These are phyloP conservation scores for Timema podura DNA, from an alignment of 2,888 invertebrate species.

Conservation along the genomic window DNA sequence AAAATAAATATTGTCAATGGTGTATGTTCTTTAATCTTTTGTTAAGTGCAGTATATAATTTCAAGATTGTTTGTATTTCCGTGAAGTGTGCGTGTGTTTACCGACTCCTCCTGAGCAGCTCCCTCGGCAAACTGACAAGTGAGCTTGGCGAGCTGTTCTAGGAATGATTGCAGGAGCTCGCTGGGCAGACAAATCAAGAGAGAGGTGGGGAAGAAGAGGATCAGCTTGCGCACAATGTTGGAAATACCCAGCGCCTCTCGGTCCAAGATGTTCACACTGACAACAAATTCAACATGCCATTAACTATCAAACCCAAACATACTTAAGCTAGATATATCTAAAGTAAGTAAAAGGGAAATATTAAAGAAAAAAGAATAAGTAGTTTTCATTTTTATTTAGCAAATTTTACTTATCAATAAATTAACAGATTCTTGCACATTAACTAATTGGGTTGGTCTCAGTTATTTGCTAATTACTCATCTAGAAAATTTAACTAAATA, in stretches of 20 bases:
- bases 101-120: constrained; percentile 61
- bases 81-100: constrained; percentile 42
- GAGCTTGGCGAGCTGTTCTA: constrained; percentile 58
- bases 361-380: not conserved
- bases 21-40: not conserved
- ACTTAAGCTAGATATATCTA: too few relatives aligned
- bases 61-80: not conserved
- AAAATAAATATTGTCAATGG: constrained; percentile 23
- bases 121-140: constrained; percentile 62
- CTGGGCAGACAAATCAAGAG: constrained; percentile 48
- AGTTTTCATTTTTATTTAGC: not conserved
- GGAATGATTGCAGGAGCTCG: constrained; percentile 51
- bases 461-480: too few relatives aligned
- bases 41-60: not conserved
- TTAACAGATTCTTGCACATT: too few relatives aligned
- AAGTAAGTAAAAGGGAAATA: constrained; percentile 4
- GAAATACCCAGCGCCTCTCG: constrained; percentile 66
- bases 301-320: too few relatives aligned
- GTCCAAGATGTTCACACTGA: constrained; percentile 56
- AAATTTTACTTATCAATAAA: too few relatives aligned
- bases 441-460: too few relatives aligned
- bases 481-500: too few relatives aligned
- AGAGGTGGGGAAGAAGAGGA: constrained; percentile 53
- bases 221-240: constrained; percentile 59
- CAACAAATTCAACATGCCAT: too few relatives aligned